Percentiles rank a stretch among this genome's conserved stretches.
Conservation (phyloP, 1,140 invertebrate genomes). For the Drosophila truncata region DNA sequence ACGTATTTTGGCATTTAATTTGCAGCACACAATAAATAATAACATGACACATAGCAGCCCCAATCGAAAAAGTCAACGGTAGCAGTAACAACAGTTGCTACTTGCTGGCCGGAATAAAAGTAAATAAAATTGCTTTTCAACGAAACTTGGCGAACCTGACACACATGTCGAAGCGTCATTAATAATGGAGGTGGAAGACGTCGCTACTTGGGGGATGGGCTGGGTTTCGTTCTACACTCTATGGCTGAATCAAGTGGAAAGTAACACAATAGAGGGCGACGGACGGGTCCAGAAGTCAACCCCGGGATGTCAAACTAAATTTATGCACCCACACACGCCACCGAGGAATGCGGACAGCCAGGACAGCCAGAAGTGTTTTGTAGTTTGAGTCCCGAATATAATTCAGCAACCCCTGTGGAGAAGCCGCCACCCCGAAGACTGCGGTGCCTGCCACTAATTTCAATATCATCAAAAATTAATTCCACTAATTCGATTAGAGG, state of each 20-base stretch:
- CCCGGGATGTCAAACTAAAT: slow-evolving; percentile 81
- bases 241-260: slow-evolving; percentile 40
- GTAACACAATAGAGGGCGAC: slow-evolving; percentile 66
- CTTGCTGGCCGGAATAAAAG: slow-evolving; percentile 51
- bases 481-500: slow-evolving; percentile 84
- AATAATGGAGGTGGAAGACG: slow-evolving; percentile 75
- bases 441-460: slow-evolving; percentile 83
- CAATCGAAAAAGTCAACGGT: slow-evolving; percentile 53
- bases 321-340: slow-evolving; percentile 70
- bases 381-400: slow-evolving; percentile 55
- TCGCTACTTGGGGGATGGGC: slow-evolving; percentile 5
- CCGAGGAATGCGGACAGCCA: slow-evolving; percentile 52
- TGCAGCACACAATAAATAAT: slow-evolving; percentile 79
- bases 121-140: slow-evolving; percentile 84
- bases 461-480: slow-evolving; percentile 85
- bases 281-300: slow-evolving; percentile 52
- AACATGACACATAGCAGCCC: slow-evolving; percentile 70
- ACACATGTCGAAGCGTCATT: slow-evolving; percentile 82
- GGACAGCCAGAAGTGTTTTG: slow-evolving; percentile 66
- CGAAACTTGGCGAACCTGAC: slow-evolving; percentile 80
- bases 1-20: slow-evolving; percentile 83
- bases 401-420: slow-evolving; percentile 18
- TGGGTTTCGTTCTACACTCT: not conserved
- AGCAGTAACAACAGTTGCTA: slow-evolving; percentile 17
- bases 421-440: slow-evolving; percentile 18